phyloP scores from a whole-genome alignment of 2,888 invertebrate genomes.

The Bruchidius siliquastri region DNA sequence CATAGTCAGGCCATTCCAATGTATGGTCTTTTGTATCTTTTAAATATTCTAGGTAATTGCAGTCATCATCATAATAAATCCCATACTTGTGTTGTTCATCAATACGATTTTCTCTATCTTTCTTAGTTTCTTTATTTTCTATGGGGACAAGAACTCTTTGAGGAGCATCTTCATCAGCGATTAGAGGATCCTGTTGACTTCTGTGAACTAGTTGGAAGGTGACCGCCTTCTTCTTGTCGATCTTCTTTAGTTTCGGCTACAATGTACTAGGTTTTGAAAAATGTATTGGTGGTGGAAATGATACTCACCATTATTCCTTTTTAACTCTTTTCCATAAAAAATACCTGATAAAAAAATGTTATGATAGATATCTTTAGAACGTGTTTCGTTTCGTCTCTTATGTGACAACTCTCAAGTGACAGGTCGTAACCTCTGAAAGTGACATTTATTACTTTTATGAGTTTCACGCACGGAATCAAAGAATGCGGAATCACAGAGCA shows the following conservation, averaged over 20 bases:
- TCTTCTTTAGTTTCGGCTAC: constrained; percentile 51
- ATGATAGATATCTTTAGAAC: no score
- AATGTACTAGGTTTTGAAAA: neutral
- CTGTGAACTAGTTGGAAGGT: constrained; percentile 91
- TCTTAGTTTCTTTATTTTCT: constrained; percentile 30
- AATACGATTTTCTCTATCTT: constrained; percentile 49
- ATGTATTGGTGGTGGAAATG: neutral
- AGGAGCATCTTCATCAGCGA: constrained; percentile 83
- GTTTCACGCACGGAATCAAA: no score
- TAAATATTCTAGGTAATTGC: constrained; percentile 91
- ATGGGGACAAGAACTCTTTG: constrained; percentile 76
- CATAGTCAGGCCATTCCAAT: constrained; percentile 49
- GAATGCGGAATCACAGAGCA: no score
- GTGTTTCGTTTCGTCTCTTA: no score
- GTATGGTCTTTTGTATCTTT: constrained; percentile 57
- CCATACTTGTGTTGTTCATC: constrained; percentile 82
- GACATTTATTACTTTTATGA: no score
- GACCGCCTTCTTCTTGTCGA: constrained; percentile 86
- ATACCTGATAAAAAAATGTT: no score
- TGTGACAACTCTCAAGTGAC: no score
- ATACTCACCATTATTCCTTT: neutral
- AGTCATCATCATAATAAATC: constrained; percentile 91
- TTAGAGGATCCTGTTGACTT: constrained; percentile 88
- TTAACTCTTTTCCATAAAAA: no score
- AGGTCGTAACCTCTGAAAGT: no score